Evolutionary conservation across 2,113 vertebrate species (phyloP).

Genomic region (Heloderma charlesbogerti): DNA sequence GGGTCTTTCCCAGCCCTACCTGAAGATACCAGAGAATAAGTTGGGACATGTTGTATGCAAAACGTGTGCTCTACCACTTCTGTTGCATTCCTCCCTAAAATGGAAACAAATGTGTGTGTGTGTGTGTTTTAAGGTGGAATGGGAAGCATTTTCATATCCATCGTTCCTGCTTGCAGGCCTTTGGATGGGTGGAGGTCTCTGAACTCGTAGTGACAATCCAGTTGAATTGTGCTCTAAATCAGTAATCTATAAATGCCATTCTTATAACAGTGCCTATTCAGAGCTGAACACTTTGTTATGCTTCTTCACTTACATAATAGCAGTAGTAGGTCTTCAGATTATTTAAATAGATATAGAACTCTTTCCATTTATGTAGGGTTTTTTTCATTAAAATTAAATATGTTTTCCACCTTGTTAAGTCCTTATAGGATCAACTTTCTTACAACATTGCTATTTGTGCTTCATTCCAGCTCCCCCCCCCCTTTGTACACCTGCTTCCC

Average conservation of each 20-base stretch:
- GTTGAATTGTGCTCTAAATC: background rate
- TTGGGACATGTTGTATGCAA: background rate
- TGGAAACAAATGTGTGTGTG: no score
- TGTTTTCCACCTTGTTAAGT: conserved; percentile 22
- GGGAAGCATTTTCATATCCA: no score
- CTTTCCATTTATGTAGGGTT: background rate
- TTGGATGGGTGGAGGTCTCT: no score
- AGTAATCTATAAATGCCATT: background rate
- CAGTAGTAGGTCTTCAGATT: background rate
- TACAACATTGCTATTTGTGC: background rate
- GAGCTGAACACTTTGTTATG: background rate
- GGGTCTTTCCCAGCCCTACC: background rate
- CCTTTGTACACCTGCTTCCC: conserved; percentile 28
- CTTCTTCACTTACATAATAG: background rate
- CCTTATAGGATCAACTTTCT: conserved; percentile 23
- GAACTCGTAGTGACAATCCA: no score
- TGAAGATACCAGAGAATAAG: background rate
- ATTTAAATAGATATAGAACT: background rate
- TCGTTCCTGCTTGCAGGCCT: no score
- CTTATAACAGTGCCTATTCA: background rate
- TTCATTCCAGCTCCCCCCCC: conserved; percentile 22
- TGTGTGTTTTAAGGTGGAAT: no score
- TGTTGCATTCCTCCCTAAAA: background rate
- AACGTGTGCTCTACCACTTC: background rate
- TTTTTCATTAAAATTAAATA: conserved; percentile 6